Evolutionary conservation across 2,113 vertebrate genomes (phyloP), one percentile per base, ranked within the genome.

Genomic region (Holacanthus passer): DNA sequence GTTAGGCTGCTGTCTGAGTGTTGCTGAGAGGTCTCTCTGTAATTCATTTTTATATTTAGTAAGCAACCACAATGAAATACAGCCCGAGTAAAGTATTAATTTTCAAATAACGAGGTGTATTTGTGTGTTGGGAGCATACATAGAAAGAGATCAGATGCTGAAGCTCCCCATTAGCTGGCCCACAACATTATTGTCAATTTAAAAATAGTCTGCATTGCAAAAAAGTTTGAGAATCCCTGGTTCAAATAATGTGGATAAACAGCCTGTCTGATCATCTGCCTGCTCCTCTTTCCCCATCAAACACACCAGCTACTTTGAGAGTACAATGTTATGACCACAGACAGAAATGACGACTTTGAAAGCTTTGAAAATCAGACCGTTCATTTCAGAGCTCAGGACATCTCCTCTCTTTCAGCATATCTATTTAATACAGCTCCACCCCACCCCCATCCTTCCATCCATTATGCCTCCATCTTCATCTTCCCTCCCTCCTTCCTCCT

Each of bases 381-480:
- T 68, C 24, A 56, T 58, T 7, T 59, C 27, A 29, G 37, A 65
- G 13, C 63, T 68, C 2, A 53, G 37, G 20, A 59, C 58, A 31
- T 58, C 62, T 43, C 62, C 55, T 48, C 43, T 45, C 65, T 56
- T 72, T 67, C 37, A 13, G 14, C 24, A 59, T 58, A 14, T 12
- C 2, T 3, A 29, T 32, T 75, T 60, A 17, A 41, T 62, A n/a
- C n/a, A n/a, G n/a, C n/a, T n/a, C 81, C 48, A 24, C 17, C 48
- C 8, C 8, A 55, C 48, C 31, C 84, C 52, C 65, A 45, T 62
- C 29, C 22, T 43, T 76, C 24, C 31, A 67, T 69, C 81, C 6
- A 27, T 47, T 69, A 43, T 43, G 17, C 22, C 41, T 73, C 17
- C 22, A 52, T 70, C 63, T 1, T 37, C 50, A 1, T 77, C 10